Conservation (phyloP, 2,797 vertebrate species). For the Falco biarmicus region DNA sequence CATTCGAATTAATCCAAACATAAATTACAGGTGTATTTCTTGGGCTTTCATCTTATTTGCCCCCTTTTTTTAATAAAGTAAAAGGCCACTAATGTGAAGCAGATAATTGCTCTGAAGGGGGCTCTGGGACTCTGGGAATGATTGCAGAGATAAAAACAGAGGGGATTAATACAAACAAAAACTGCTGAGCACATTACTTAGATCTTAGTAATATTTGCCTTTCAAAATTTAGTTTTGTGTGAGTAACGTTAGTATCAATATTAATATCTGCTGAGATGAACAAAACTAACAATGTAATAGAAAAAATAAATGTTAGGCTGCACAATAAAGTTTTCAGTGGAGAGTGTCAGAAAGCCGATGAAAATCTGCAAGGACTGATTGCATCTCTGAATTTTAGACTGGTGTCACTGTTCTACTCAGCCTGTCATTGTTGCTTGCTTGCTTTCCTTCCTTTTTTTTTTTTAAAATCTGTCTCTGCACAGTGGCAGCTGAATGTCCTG, state of each 20-base stretch:
- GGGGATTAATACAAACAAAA: neutral
- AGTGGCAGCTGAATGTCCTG: neutral
- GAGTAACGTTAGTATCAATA: neutral
- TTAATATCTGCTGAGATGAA: conserved; percentile 36
- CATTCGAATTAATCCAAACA: neutral
- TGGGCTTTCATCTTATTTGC: neutral
- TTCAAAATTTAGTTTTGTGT: neutral
- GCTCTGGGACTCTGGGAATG: neutral
- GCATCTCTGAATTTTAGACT: neutral
- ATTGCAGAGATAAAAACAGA: neutral
- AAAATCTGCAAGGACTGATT: neutral
- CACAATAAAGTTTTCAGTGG: conserved; percentile 46
- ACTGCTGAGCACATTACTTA: neutral
- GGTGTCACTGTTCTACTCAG: neutral
- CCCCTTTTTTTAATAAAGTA: neutral
- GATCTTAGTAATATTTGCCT: neutral
- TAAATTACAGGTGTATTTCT: neutral
- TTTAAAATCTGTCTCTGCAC: neutral
- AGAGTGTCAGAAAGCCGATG: neutral
- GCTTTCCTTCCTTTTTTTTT: neutral
- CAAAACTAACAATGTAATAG: conserved; percentile 51
- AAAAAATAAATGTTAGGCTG: conserved; percentile 49
- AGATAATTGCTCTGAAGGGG: neutral
- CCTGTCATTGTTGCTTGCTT: neutral
- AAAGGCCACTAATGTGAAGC: neutral